phyloP scores from a whole-genome alignment of 2,888 invertebrate species.

The Scaptomyza reducta region DNA sequence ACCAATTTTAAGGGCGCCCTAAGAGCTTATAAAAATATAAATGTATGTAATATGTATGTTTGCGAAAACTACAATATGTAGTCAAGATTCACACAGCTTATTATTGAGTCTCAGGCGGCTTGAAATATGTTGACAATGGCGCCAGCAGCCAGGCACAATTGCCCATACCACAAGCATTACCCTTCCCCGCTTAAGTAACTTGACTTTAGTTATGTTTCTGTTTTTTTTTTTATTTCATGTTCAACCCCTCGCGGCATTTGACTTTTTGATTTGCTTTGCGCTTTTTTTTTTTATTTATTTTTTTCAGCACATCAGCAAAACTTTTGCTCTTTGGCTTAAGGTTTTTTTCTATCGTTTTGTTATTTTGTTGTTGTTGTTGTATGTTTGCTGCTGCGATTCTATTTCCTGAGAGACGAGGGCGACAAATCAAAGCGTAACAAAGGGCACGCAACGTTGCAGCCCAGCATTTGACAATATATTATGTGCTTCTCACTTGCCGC shows the following conservation, averaged over 20 bases:
- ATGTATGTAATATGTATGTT: conserved; percentile 5
- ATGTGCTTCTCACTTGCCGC: conserved; percentile 57
- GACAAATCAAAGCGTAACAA: conserved; percentile 75
- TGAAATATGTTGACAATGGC: conserved; percentile 80
- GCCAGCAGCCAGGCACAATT: conserved; percentile 46
- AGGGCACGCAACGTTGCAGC: conserved; percentile 58
- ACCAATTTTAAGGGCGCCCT: conserved; percentile 71
- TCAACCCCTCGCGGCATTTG: conserved; percentile 74
- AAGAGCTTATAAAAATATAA: conserved; percentile 54
- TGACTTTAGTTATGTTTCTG: conserved; percentile 25
- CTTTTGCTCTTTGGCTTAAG: conserved; percentile 38
- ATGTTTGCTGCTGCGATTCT: conserved; percentile 9
- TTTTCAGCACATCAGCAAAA: conserved; percentile 72
- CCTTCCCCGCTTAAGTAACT: conserved; percentile 1
- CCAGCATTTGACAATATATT: conserved; percentile 74
- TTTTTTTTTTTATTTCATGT: conserved; percentile 10
- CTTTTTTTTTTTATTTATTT: conserved; percentile 38
- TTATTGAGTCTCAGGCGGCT: conserved; percentile 70
- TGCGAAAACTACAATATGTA: conserved; percentile 52
- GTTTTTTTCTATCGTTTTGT: conserved; percentile 17
- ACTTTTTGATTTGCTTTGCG: conserved; percentile 68
- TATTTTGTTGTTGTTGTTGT: neutral
- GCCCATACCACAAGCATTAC: conserved; percentile 8
- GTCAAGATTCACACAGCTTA: conserved; percentile 59
- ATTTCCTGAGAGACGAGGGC: conserved; percentile 49